Evolutionary conservation across 2,113 vertebrate species (phyloP).

Genomic region (Pelusios castaneus): DNA sequence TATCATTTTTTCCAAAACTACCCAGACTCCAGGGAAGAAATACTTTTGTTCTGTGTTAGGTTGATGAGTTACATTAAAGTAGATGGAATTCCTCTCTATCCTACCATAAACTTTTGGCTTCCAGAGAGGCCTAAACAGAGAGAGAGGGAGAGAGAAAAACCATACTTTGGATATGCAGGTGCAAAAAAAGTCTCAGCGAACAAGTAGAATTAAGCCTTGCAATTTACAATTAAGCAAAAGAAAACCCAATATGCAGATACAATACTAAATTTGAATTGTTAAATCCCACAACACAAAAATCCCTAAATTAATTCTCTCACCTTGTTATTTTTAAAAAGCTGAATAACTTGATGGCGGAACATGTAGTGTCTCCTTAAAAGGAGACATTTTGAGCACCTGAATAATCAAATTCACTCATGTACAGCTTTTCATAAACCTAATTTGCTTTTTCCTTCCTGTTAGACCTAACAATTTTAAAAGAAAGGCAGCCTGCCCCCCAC

Average conservation of each 20-base stretch:
- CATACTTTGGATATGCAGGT: neutral
- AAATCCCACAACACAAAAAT: neutral
- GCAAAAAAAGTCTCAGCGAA: neutral
- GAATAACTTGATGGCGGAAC: neutral
- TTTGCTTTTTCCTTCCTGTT: neutral
- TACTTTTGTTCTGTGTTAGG: neutral
- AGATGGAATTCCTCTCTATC: neutral
- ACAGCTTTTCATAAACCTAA: neutral
- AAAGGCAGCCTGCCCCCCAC: neutral
- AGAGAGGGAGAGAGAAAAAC: no score
- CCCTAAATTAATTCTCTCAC: slow-evolving; percentile 1
- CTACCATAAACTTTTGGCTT: neutral
- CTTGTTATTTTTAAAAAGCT: neutral
- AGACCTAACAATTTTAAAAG: neutral
- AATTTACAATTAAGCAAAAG: neutral
- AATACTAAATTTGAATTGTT: neutral
- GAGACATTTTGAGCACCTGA: neutral
- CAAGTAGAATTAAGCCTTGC: neutral
- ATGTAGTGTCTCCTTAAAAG: neutral
- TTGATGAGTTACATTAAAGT: neutral
- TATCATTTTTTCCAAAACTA: neutral
- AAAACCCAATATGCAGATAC: neutral
- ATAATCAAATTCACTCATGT: neutral
- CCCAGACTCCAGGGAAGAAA: neutral
- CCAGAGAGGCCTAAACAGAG: neutral